Percentiles rank a stretch among this genome's conserved stretches.
These are phyloP conservation scores for Chloroceryle amazona DNA, from an alignment of 2,797 vertebrate genomes.

Conservation along the genomic window DNA sequence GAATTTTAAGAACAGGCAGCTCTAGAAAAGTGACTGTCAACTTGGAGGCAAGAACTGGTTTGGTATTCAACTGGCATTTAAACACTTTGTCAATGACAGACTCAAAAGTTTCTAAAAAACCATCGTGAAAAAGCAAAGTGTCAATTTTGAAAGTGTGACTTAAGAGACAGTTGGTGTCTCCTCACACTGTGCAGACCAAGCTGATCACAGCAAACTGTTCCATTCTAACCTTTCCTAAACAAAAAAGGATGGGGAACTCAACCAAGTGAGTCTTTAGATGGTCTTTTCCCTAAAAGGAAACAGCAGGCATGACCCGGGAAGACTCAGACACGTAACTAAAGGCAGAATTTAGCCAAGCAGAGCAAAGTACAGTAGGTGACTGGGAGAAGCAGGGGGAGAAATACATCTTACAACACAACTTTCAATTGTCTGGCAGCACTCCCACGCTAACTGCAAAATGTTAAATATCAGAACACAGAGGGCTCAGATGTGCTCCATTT, in stretches of 20 bases:
- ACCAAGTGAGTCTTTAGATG: not conserved
- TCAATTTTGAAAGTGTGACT: not conserved
- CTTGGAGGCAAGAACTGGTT: not conserved
- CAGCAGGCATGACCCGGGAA: not conserved
- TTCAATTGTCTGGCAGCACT: not conserved
- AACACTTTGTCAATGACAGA: too few species aligned
- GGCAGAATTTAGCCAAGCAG: not conserved
- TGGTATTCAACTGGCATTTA: not conserved
- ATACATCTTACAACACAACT: not conserved
- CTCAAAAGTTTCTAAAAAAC: not conserved
- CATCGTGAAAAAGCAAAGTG: not conserved
- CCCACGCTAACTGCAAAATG: not conserved
- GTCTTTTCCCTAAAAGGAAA: not conserved
- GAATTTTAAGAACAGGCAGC: not conserved
- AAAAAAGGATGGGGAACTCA: not conserved
- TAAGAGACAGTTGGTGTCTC: not conserved
- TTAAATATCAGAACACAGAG: not conserved
- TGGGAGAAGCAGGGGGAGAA: accelerated
- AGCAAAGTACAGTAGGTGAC: not conserved
- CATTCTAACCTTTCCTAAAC: not conserved
- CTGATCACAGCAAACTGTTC: not conserved
- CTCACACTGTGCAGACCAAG: not conserved
- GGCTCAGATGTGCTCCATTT: not conserved
- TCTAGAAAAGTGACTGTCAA: not conserved
- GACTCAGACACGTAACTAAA: not conserved